Evolutionary conservation across 2,888 invertebrate genomes (phyloP).

Genomic region (Dexiosoma caninum): DNA sequence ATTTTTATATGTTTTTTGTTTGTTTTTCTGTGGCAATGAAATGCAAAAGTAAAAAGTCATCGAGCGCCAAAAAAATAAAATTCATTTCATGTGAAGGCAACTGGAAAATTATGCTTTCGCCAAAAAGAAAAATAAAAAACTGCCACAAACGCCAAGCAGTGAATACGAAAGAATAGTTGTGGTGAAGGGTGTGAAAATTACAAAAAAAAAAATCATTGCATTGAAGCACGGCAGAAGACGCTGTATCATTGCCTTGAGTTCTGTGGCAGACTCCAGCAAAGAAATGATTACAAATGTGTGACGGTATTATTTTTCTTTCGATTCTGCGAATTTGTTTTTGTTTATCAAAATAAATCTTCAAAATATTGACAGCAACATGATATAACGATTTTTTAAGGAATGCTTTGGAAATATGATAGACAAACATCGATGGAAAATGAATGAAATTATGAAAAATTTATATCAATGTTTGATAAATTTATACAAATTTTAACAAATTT

Average conservation of each 20-base stretch:
- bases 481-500: background rate
- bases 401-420: background rate
- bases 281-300: slow-evolving; percentile 15
- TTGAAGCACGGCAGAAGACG: slow-evolving; percentile 6
- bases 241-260: slow-evolving; percentile 31
- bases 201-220: slow-evolving; percentile 10
- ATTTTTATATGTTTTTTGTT: no score
- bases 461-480: background rate
- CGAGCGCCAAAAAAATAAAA: slow-evolving; percentile 62
- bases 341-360: slow-evolving; percentile 19
- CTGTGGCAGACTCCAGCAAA: background rate
- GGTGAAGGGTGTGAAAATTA: slow-evolving; percentile 22
- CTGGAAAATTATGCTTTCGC: slow-evolving; percentile 73
- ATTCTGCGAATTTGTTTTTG: background rate
- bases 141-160: slow-evolving; percentile 2
- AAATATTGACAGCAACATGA: slow-evolving; percentile 35
- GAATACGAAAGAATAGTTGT: background rate
- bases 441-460: background rate
- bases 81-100: slow-evolving; percentile 68
- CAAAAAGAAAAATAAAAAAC: slow-evolving; percentile 23
- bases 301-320: slow-evolving; percentile 6
- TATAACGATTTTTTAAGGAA: background rate
- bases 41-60: slow-evolving; percentile 60
- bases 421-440: background rate
- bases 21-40: slow-evolving; percentile 21